These are phyloP conservation scores for Trematocara unimaculatum DNA, from an alignment of 2,113 vertebrate species.

Conservation along the genomic window DNA sequence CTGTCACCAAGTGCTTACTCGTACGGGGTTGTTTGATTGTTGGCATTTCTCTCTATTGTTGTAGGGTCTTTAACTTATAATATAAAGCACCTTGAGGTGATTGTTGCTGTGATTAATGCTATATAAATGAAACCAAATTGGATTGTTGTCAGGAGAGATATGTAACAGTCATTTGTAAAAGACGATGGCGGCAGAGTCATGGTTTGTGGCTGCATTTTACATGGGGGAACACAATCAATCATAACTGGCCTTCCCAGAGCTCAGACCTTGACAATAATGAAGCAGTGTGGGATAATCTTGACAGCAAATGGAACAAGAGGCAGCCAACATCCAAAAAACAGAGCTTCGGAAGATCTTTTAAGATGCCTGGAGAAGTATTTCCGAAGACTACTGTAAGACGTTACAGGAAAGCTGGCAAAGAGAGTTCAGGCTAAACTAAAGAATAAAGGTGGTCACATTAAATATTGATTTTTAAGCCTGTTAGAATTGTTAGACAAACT, in stretches of 20 bases:
- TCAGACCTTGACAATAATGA: not conserved
- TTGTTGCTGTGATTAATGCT: not conserved
- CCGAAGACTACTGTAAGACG: not conserved
- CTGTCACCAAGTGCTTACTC: not conserved
- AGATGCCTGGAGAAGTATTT: not conserved
- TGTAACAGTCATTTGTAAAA: not conserved
- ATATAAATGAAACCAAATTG: not conserved
- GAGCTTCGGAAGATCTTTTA: not conserved
- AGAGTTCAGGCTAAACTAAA: not conserved
- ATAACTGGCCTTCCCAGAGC: not conserved
- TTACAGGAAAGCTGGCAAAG: not conserved
- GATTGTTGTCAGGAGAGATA: not conserved
- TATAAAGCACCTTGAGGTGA: not conserved
- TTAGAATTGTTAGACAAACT: not conserved
- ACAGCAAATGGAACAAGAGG: not conserved
- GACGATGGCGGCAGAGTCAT: not conserved
- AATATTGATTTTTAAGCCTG: not conserved
- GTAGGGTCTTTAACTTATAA: not conserved
- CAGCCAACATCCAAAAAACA: not conserved
- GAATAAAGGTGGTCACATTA: not conserved
- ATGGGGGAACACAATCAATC: not conserved
- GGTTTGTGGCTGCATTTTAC: not conserved
- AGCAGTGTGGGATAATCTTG: not conserved
- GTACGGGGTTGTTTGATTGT: accelerated
- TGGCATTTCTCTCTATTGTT: not conserved